A percentile compares a stretch with the other conserved stretches of the same genome.
phyloP scores from a whole-genome alignment of 2,113 vertebrate genomes.

The Cephalopholis sonnerati region DNA sequence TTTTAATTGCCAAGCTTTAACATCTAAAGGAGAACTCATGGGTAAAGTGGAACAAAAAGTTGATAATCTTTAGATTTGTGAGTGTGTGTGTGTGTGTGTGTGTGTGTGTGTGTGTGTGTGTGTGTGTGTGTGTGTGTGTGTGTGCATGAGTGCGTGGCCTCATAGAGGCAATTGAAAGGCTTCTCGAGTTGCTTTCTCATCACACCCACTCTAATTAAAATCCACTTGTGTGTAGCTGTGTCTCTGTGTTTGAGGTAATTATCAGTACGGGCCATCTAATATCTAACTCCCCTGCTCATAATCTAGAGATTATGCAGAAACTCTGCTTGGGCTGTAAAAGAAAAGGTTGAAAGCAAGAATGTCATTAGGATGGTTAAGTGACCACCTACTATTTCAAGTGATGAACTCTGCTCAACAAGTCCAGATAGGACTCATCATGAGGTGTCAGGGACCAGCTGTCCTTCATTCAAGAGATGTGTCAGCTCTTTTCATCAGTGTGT shows the following conservation, averaged over 20 bases:
- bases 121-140: background rate
- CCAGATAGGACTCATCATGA: constrained; percentile 1
- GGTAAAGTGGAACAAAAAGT: constrained; percentile 36
- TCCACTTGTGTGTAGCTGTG: constrained; percentile 40
- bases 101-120: constrained; percentile 4
- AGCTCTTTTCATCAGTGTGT: background rate
- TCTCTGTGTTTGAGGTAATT: constrained; percentile 42
- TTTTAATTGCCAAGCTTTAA: constrained; percentile 48
- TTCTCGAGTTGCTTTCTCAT: constrained; percentile 37
- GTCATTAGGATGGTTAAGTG: background rate
- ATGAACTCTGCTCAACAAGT: constrained; percentile 6
- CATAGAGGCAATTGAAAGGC: constrained; percentile 8
- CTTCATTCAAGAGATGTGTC: background rate
- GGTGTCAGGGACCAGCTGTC: background rate
- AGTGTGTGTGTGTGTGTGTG: background rate
- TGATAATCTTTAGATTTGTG: constrained; percentile 32
- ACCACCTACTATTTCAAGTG: background rate
- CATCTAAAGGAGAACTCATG: constrained; percentile 33
- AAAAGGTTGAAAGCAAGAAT: background rate
- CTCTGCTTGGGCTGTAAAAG: background rate
- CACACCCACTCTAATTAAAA: constrained; percentile 44
- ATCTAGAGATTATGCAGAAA: constrained; percentile 28
- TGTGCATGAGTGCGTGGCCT: constrained; percentile 5
- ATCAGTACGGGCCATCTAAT: constrained; percentile 31
- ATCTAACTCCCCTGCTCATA: constrained; percentile 15